Evolutionary conservation across 1,140 invertebrate species (phyloP).

Genomic region (Lordiphosa clarofinis): DNA sequence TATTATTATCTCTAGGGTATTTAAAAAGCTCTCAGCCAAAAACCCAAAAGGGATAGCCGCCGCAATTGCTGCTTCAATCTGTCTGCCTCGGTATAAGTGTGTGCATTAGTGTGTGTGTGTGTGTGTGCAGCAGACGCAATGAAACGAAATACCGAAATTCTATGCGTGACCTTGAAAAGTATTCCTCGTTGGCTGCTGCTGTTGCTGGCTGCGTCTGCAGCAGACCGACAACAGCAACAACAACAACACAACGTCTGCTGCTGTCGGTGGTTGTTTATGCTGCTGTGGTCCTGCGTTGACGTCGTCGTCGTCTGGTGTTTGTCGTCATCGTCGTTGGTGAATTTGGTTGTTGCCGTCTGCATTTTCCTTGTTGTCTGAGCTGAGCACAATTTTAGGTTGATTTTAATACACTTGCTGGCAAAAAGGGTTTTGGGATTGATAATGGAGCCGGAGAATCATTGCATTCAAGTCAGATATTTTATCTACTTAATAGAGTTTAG

Average conservation of each 20-base stretch:
- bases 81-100: neutral
- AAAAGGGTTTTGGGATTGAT: slow-evolving; percentile 4
- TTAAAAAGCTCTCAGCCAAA: slow-evolving; percentile 50
- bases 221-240: slow-evolving; percentile 37
- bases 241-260: slow-evolving; percentile 42
- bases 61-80: slow-evolving; percentile 10
- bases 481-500: no score
- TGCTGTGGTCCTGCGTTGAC: slow-evolving; percentile 29
- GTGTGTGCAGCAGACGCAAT: slow-evolving; percentile 67
- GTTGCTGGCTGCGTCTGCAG: slow-evolving; percentile 15
- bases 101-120: slow-evolving; percentile 22
- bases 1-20: slow-evolving; percentile 7
- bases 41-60: slow-evolving; percentile 56
- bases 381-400: slow-evolving; percentile 47
- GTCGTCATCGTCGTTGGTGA: slow-evolving; percentile 23
- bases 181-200: slow-evolving; percentile 55
- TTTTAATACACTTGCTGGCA: slow-evolving; percentile 16
- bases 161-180: slow-evolving; percentile 78
- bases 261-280: slow-evolving; percentile 67
- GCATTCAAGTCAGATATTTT: neutral
- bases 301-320: slow-evolving; percentile 45
- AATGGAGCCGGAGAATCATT: neutral
- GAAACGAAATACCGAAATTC: slow-evolving; percentile 77
- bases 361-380: slow-evolving; percentile 73
- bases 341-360: slow-evolving; percentile 66